Conservation (phyloP, 2,797 vertebrate genomes). For the Myotis planiceps region DNA sequence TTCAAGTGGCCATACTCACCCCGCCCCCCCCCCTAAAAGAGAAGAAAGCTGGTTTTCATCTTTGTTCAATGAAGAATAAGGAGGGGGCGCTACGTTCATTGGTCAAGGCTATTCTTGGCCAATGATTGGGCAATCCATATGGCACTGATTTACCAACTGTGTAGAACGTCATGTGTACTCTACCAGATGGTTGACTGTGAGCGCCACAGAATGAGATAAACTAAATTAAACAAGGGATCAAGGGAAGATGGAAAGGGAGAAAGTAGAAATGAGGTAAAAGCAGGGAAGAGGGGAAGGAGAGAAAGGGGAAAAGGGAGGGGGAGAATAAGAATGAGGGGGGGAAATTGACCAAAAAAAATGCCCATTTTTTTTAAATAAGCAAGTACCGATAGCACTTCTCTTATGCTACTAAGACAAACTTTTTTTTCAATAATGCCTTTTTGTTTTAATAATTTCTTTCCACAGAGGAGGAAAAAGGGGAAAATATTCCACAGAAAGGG, state of each 20-base stretch:
- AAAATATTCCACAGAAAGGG: not conserved
- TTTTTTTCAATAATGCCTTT: not conserved
- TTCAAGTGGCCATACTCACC: not conserved
- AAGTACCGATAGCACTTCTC: not conserved
- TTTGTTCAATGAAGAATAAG: not conserved
- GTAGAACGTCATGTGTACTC: not conserved
- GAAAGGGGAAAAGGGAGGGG: not conserved
- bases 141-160: not conserved
- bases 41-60: not conserved
- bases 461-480: not conserved
- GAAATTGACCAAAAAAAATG: not conserved
- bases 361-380: not conserved
- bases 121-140: not conserved
- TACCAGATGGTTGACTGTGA: not conserved
- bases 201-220: not conserved
- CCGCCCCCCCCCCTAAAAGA: not conserved
- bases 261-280: not conserved
- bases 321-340: not conserved
- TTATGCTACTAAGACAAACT: not conserved
- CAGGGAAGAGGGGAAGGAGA: not conserved
- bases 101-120: not conserved
- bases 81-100: not conserved
- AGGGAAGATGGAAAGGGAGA: not conserved
- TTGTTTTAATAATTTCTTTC: constrained; percentile 24
- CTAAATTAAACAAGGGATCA: not conserved